Evolutionary conservation across 2,888 invertebrate genomes (phyloP), one percentile per base, ranked within the genome.

Genomic region (Thysanoteuthis rhombus): DNA sequence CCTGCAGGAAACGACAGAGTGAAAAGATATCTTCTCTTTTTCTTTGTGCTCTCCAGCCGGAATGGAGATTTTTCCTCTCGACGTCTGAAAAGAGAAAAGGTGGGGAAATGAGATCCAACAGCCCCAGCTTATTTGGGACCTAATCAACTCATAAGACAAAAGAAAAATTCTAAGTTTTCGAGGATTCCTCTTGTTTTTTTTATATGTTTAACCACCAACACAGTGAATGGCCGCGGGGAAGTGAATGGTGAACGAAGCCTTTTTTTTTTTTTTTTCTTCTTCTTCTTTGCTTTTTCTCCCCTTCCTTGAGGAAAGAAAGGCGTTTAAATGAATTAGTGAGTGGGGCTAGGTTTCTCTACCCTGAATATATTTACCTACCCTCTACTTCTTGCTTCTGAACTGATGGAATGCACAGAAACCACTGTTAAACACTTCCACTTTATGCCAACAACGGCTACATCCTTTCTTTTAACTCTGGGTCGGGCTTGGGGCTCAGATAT

Each of bases 341-440:
- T 75, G n/a, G n/a, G 75, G n/a, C n/a, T 75, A 75, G 75, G n/a
- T 75, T 36, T 90, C 90, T 90, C 90, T 75, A n/a, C n/a, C n/a
- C n/a, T 10, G 25, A 58, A 22, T 39, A 28, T 5, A 8, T 32
- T 19, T 4, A 28, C 39, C 40, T 39, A 28, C 90, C 40, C 40
- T 25, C 39, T 32, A 40, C 90, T 90, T 90, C 22, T 28, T 90
- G 16, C 38, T 90, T 90, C 58, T 58, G 32, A 58, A 32, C 58
- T 10, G 75, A 12, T 75, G 75, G 75, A 75, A 75, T 75, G 75
- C n/a, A 75, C 22, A n/a, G n/a, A 75, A n/a, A 75, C 75, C 75
- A 75, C 47, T 52, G 75, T 75, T n/a, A 58, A 22, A 58, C 25
- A n/a, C 75, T 75, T 75, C n/a, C 75, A 75, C 75, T 75, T n/a